Conservation (phyloP, 2,113 vertebrate species). For the Psophia crepitans region DNA sequence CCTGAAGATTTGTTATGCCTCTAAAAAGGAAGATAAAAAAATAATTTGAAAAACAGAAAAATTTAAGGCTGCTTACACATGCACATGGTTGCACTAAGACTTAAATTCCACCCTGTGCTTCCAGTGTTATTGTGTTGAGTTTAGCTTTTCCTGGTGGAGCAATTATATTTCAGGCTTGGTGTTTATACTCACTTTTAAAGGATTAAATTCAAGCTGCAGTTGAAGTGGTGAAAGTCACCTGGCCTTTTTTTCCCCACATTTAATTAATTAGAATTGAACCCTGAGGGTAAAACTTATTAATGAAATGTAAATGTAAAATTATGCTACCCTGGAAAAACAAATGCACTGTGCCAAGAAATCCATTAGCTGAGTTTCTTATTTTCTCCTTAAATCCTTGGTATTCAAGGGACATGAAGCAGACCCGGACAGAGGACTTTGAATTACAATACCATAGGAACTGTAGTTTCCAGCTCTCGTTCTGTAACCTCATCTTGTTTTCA, state of each 20-base stretch:
- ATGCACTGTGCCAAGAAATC: background rate
- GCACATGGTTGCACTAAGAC: background rate
- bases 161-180: conserved; percentile 18
- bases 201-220: conserved; percentile 11
- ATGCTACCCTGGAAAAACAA: background rate
- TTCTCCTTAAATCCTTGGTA: background rate
- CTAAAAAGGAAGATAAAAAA: background rate
- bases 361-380: background rate
- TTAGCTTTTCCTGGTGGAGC: background rate
- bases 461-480: background rate
- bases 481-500: background rate
- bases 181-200: conserved; percentile 30
- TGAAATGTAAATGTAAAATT: conserved; percentile 8
- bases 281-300: conserved; percentile 1
- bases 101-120: background rate
- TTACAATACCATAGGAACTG: background rate
- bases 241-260: background rate
- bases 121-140: background rate
- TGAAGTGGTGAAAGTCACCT: conserved; percentile 1
- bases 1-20: background rate
- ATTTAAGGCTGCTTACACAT: background rate
- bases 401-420: background rate
- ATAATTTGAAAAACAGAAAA: background rate
- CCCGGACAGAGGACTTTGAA: background rate
- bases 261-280: conserved; percentile 42